These are phyloP conservation scores for Nephrotoma flavescens DNA, from an alignment of 2,888 invertebrate genomes.

Conservation along the genomic window DNA sequence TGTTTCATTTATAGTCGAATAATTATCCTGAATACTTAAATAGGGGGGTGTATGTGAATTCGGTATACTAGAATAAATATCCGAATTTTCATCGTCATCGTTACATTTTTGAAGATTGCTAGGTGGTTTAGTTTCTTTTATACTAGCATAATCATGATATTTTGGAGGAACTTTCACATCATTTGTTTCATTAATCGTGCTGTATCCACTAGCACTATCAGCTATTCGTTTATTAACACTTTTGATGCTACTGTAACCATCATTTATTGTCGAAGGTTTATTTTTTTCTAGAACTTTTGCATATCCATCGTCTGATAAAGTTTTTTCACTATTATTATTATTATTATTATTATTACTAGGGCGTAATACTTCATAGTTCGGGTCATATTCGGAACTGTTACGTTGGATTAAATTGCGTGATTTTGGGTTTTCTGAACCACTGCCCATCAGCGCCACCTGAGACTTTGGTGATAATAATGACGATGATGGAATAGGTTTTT, in stretches of 20 bases:
- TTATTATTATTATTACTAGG: conserved; percentile 35
- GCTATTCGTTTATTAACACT: background rate
- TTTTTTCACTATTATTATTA: conserved; percentile 6
- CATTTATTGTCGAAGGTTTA: conserved; percentile 10
- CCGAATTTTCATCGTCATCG: conserved; percentile 15
- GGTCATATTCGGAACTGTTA: conserved; percentile 44
- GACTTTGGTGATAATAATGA: background rate
- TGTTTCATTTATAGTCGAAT: conserved; percentile 13
- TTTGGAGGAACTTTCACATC: conserved; percentile 18
- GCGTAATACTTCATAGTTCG: conserved; percentile 65
- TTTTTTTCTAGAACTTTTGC: conserved; percentile 29
- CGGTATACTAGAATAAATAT: conserved; percentile 17
- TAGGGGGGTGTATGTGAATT: conserved; percentile 7
- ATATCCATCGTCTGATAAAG: conserved; percentile 25
- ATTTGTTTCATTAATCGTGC: conserved; percentile 7
- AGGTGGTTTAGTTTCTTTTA: conserved; percentile 22
- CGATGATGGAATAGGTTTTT: background rate
- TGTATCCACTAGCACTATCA: conserved; percentile 6
- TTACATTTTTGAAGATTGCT: conserved; percentile 3
- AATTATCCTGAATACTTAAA: conserved; percentile 9
- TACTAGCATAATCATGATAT: conserved; percentile 28
- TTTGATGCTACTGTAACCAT: conserved; percentile 13
- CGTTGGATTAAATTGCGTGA: background rate
- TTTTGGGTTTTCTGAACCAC: conserved; percentile 25
- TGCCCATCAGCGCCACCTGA: conserved; percentile 11